Conservation (phyloP, 2,888 invertebrate species). For the Sclerodermus sp. region DNA sequence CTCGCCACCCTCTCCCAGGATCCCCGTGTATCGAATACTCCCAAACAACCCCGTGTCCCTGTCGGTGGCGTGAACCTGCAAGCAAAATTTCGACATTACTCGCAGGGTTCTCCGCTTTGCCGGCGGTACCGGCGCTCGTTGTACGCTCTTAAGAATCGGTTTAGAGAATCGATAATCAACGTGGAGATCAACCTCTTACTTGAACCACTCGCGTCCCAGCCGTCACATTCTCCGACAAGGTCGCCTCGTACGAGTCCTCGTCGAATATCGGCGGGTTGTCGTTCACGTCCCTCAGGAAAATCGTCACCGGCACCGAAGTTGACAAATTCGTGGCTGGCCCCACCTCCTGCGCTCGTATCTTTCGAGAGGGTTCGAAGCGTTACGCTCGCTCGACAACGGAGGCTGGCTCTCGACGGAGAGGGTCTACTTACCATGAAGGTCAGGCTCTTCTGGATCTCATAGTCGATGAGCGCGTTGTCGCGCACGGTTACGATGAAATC, state of each 20-base stretch:
- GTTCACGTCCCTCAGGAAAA: slow-evolving; percentile 82
- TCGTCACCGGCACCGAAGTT: slow-evolving; percentile 73
- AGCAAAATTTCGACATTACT: too few species aligned
- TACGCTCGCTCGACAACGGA: too few species aligned
- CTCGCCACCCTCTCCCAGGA: slow-evolving; percentile 77
- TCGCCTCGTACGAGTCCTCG: slow-evolving; percentile 72
- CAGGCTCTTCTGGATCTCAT: slow-evolving; percentile 76
- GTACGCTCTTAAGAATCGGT: background rate
- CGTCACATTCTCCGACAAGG: slow-evolving; percentile 79
- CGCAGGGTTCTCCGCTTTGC: too few species aligned
- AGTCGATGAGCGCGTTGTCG: slow-evolving; percentile 81
- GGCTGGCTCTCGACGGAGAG: background rate
- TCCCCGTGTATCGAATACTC: slow-evolving; percentile 75
- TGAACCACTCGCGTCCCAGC: slow-evolving; percentile 72
- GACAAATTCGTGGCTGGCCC: slow-evolving; percentile 76
- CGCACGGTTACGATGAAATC: slow-evolving; percentile 82
- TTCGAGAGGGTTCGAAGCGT: too few species aligned
- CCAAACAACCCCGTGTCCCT: slow-evolving; percentile 78
- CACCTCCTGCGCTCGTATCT: slow-evolving; percentile 80
- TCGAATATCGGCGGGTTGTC: slow-evolving; percentile 85
- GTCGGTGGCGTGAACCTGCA: slow-evolving; percentile 77
- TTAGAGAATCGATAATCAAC: background rate
- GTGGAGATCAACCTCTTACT: slow-evolving; percentile 32
- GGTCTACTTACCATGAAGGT: slow-evolving; percentile 66
- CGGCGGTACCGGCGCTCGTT: too few species aligned